A percentile compares a stretch with the other conserved stretches of the same genome.
phyloP scores from a whole-genome alignment of 1,140 invertebrate genomes.

The Rhopalosiphum maidis region DNA sequence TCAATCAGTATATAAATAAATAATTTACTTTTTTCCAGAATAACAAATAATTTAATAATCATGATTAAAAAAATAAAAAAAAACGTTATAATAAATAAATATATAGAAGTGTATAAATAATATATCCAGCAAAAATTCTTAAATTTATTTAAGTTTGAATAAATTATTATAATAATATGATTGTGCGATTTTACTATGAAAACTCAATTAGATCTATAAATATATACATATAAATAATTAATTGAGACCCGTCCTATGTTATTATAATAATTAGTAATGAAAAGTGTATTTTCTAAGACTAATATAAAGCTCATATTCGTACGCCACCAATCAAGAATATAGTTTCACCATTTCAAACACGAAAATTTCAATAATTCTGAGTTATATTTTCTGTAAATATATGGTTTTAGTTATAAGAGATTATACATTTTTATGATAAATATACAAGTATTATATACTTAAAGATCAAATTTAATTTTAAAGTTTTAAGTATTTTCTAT shows the following conservation, averaged over 20 bases:
- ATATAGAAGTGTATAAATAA: not conserved
- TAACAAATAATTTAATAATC: not conserved
- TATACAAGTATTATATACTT: not conserved
- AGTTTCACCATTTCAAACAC: not conserved
- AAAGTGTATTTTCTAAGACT: no score
- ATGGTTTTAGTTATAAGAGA: no score
- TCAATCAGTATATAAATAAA: not conserved
- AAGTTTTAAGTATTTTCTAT: not conserved
- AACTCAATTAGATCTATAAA: not conserved
- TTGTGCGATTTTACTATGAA: not conserved
- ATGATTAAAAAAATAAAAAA: not conserved
- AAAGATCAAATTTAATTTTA: not conserved
- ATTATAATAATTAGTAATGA: not conserved
- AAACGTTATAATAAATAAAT: not conserved
- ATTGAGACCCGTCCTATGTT: not conserved
- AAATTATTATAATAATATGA: not conserved
- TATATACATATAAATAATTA: not conserved
- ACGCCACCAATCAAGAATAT: not conserved
- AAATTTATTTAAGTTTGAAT: not conserved
- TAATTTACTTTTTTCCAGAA: not conserved
- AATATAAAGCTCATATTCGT: not conserved
- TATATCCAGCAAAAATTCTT: not conserved
- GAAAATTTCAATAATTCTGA: not conserved
- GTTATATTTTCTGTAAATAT: not conserved
- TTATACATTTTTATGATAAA: not conserved